These are phyloP conservation scores for Pterocles orientalis DNA, from an alignment of 2,113 vertebrate species.

Conservation along the genomic window DNA sequence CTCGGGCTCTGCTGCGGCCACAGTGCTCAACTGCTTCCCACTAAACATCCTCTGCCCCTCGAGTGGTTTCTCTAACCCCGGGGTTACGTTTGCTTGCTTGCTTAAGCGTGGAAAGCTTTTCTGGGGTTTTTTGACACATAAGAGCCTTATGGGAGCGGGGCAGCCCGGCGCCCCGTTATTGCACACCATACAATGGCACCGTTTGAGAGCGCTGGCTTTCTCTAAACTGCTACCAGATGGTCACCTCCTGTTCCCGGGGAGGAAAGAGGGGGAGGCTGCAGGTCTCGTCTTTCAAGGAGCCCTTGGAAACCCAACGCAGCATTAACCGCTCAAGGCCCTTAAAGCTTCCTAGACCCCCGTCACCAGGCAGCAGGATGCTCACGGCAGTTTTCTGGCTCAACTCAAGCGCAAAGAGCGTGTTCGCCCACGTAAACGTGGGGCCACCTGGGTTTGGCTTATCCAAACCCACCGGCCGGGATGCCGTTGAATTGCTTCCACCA, in stretches of 20 bases:
- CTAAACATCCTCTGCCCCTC: neutral
- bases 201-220: constrained; percentile 14
- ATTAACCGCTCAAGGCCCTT: neutral
- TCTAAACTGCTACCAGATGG: constrained; percentile 70
- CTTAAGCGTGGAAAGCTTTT: constrained; percentile 34
- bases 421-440: rapidly evolving
- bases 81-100: constrained; percentile 59
- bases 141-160: constrained; percentile 9
- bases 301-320: constrained; percentile 24
- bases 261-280: constrained; percentile 54
- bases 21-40: neutral
- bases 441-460: neutral
- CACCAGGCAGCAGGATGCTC: constrained; percentile 6
- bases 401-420: neutral
- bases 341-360: constrained; percentile 10
- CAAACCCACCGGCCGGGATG: rapidly evolving
- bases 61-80: neutral
- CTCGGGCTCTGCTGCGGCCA: rapidly evolving
- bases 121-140: neutral
- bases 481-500: neutral
- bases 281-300: constrained; percentile 57
- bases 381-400: rapidly evolving
- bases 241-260: constrained; percentile 52
- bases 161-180: constrained; percentile 19
- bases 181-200: constrained; percentile 39